Evolutionary conservation across 2,113 vertebrate species (phyloP).

Genomic region (Redunca redunca): DNA sequence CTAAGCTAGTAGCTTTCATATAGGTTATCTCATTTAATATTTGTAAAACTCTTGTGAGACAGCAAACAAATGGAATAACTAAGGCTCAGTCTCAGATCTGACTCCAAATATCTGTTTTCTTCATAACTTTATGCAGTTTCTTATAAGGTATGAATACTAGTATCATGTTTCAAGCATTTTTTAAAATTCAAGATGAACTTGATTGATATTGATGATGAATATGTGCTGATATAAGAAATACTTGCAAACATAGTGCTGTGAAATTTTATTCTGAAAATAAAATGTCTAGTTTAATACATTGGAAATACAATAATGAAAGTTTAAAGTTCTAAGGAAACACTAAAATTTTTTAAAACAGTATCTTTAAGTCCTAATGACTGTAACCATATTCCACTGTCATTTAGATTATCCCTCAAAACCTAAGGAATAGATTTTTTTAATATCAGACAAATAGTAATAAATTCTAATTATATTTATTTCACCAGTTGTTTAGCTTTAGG

Average conservation of each 20-base stretch:
- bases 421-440: background rate
- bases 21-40: background rate
- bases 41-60: background rate
- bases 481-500: background rate
- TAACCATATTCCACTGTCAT: background rate
- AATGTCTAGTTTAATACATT: background rate
- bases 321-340: background rate
- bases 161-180: background rate
- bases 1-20: background rate
- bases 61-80: background rate
- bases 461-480: background rate
- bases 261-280: conserved; percentile 29
- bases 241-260: background rate
- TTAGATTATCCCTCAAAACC: background rate
- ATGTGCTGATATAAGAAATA: background rate
- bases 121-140: background rate
- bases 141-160: background rate
- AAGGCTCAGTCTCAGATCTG: background rate
- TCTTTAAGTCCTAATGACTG: background rate
- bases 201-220: background rate
- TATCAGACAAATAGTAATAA: background rate
- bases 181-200: background rate
- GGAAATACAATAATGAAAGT: background rate
- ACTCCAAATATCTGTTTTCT: background rate
- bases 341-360: background rate